A percentile compares a stretch with the other conserved stretches of the same genome.
Evolutionary conservation across 2,888 invertebrate genomes (phyloP).

Genomic region (Aleiodes alternator): DNA sequence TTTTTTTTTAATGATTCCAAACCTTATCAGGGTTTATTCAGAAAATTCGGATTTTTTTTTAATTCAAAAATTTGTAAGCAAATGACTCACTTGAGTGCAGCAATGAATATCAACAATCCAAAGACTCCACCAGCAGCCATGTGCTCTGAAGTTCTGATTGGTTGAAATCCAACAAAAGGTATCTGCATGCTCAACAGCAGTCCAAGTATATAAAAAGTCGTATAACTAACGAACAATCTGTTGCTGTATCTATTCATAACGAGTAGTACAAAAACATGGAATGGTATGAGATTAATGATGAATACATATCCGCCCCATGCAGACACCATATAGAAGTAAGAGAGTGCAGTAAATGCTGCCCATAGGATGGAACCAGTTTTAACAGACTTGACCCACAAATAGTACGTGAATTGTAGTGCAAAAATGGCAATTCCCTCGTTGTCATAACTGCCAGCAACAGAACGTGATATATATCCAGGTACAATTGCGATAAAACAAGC

Average conservation of each 20-base stretch:
- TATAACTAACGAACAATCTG: conserved; percentile 95
- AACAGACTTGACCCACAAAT: conserved; percentile 97
- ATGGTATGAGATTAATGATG: conserved; percentile 98
- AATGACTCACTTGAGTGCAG: conserved; percentile 80
- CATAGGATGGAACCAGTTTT: conserved; percentile 98
- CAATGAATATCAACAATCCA: conserved; percentile 92
- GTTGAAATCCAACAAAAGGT: conserved; percentile 97
- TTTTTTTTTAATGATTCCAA: no score
- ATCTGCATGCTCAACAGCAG: conserved; percentile 98
- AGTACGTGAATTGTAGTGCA: conserved; percentile 98
- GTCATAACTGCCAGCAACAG: conserved; percentile 99
- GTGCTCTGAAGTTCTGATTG: conserved; percentile 98
- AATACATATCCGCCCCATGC: conserved; percentile 99
- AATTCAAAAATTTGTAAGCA: not conserved
- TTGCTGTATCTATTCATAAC: conserved; percentile 97
- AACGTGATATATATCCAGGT: conserved; percentile 98
- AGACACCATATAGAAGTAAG: conserved; percentile 99
- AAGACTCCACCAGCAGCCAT: conserved; percentile 99
- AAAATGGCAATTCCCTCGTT: conserved; percentile 99
- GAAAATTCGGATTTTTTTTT: not conserved
- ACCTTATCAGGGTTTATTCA: no score
- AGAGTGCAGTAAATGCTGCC: conserved; percentile 94
- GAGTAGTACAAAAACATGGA: conserved; percentile 96
- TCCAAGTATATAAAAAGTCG: conserved; percentile 97
- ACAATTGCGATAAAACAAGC: conserved; percentile 99